Evolutionary conservation across 1,140 invertebrate genomes (phyloP).

Genomic region (Drosophila baimaii): DNA sequence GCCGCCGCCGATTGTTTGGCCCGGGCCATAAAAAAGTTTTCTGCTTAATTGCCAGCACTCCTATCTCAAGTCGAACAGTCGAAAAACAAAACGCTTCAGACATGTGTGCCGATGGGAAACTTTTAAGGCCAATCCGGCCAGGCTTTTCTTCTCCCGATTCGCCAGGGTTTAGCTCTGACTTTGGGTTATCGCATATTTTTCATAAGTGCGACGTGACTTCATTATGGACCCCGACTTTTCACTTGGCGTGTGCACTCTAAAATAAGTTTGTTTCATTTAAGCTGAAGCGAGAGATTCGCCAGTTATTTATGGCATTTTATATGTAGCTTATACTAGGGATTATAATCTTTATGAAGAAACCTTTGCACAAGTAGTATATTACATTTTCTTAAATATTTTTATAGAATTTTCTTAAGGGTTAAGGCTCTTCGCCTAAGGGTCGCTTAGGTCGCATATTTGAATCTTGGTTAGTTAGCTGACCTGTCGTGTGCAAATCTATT

Average conservation of each 20-base stretch:
- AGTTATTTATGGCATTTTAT: too few relatives aligned
- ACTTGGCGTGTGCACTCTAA: slow-evolving; percentile 5
- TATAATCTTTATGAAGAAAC: background rate
- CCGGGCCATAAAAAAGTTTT: slow-evolving; percentile 67
- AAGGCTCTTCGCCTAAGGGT: background rate
- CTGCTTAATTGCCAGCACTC: slow-evolving; percentile 60
- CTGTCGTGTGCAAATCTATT: slow-evolving; percentile 42
- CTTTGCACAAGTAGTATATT: background rate
- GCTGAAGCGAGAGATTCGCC: background rate
- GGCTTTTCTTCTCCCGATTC: slow-evolving; percentile 4
- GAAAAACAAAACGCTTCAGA: slow-evolving; percentile 34
- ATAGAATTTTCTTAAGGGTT: background rate
- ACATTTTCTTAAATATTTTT: too few relatives aligned
- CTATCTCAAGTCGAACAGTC: slow-evolving; percentile 31
- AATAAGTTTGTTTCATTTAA: background rate
- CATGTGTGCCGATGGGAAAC: slow-evolving; percentile 71
- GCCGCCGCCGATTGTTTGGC: slow-evolving; percentile 13
- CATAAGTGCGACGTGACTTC: slow-evolving; percentile 82
- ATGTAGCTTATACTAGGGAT: too few relatives aligned
- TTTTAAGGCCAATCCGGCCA: slow-evolving; percentile 61
- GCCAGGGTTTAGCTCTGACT: slow-evolving; percentile 41
- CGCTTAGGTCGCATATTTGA: slow-evolving; percentile 49
- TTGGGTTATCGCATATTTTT: slow-evolving; percentile 78
- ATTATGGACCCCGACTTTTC: slow-evolving; percentile 59
- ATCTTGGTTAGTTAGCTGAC: slow-evolving; percentile 38